A percentile compares a stretch with the other conserved stretches of the same genome.
Conservation (phyloP, 2,113 vertebrate genomes). For the Epinephelus fuscoguttatus region DNA sequence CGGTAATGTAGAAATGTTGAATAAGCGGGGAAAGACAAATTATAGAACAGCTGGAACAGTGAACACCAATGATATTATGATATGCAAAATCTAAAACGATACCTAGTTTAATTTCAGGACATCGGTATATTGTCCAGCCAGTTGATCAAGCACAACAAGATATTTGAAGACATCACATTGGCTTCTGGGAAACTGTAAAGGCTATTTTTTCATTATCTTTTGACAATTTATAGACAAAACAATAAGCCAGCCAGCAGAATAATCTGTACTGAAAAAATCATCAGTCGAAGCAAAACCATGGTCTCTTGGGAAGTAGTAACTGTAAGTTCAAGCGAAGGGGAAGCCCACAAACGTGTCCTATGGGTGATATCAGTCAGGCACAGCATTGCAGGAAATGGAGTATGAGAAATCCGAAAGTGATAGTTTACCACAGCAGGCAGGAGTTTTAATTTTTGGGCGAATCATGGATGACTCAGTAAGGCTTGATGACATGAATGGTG, state of each 20-base stretch:
- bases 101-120: too few relatives aligned
- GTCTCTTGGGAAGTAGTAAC: background rate
- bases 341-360: background rate
- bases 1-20: too few relatives aligned
- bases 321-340: background rate
- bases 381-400: background rate
- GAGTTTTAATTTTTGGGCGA: background rate
- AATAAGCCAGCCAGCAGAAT: background rate
- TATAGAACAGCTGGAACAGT: too few relatives aligned
- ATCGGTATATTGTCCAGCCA: too few relatives aligned
- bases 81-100: too few relatives aligned
- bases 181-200: background rate
- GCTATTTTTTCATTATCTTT: background rate
- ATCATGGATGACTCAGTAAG: too few relatives aligned
- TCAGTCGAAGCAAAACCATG: background rate
- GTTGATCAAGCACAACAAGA: too few relatives aligned
- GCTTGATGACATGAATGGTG: background rate
- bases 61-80: too few relatives aligned
- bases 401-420: slow-evolving; percentile 15
- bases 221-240: background rate
- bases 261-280: background rate
- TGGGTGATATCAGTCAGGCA: background rate
- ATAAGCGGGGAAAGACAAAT: too few relatives aligned
- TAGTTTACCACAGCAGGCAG: background rate
- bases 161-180: background rate